Evolutionary conservation across 2,113 vertebrate genomes (phyloP), one percentile per base, ranked within the genome.

Genomic region (Ibidorhyncha struthersii): DNA sequence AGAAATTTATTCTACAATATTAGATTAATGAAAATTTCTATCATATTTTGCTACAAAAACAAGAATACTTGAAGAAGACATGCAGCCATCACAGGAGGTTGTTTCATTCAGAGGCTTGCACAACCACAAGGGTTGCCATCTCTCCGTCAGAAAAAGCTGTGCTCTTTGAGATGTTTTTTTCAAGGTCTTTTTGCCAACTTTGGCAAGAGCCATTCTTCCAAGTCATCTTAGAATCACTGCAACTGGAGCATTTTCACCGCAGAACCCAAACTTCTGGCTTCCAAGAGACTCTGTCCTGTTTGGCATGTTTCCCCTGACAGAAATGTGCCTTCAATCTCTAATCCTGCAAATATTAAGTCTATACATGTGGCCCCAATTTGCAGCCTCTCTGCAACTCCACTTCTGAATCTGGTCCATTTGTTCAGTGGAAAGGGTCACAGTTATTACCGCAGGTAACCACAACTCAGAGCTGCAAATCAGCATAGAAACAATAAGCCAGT

Each of bases 371-470:
- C 41, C 82, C 88, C 95, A 83, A 97, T 97, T 97, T 96, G 62
- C 89, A 95, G 29, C 52, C 63, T 86, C 87, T 82, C 74, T 90
- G 72, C 56, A 90, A 49, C 94, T 86, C 76, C 30, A 43, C 59
- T 94, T 82, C 85, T 96, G 73, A 96, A 94, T 81, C 50, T 76
- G 53, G 62, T 91, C 87, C 89, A 92, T 93, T 96, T 89, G 40
- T 82, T 90, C 82, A 78, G 63, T 62, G 79, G 7, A 85, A 93
- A 92, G 49, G 72, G 71, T 67, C 85, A 87, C 94, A 92, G 56
- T 94, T 95, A 81, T 96, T 96, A 88, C 69, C 52, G 62, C 78
- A 94, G 95, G 94, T 97, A 97, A 95, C 82, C 95, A 90, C 86
- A 92, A 84, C 91, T 82, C 86, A 83, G 47, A 92, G 56, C 84